These are phyloP conservation scores for Mixornis gularis DNA, from an alignment of 2,113 vertebrate species.

Conservation along the genomic window DNA sequence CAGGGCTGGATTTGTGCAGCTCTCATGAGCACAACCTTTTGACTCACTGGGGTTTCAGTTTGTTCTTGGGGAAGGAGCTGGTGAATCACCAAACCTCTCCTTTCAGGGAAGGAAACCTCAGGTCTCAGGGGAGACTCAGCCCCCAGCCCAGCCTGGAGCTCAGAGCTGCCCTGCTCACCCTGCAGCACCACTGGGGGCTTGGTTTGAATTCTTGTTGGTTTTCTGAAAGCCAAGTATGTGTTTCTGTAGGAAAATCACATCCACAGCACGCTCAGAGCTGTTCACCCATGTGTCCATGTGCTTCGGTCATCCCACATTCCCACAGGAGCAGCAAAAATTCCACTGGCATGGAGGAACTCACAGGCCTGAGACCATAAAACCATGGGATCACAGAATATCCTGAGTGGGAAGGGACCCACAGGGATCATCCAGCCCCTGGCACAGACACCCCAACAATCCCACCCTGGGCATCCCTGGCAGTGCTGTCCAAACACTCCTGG, in stretches of 20 bases:
- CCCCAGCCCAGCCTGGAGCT: background rate
- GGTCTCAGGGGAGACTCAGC: background rate
- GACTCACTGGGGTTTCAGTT: background rate
- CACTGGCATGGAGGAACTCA: background rate
- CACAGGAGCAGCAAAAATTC: background rate
- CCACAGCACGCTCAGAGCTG: background rate
- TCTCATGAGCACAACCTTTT: background rate
- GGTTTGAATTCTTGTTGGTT: background rate
- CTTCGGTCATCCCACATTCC: background rate
- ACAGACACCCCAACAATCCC: background rate
- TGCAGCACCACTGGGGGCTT: accelerated
- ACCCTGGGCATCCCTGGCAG: background rate
- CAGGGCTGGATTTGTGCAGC: background rate
- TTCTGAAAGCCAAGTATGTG: background rate
- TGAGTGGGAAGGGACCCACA: background rate
- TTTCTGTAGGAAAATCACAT: background rate
- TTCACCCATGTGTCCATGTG: accelerated
- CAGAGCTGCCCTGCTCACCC: background rate
- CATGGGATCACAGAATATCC: background rate
- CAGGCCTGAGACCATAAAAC: background rate
- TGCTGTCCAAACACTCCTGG: accelerated
- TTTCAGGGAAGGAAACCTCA: background rate
- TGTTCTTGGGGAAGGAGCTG: background rate
- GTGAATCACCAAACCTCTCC: background rate
- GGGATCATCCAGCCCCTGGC: background rate